Evolutionary conservation across 2,888 invertebrate species (phyloP), one percentile per base, ranked within the genome.

Genomic region (Tetrapedia diversipes): DNA sequence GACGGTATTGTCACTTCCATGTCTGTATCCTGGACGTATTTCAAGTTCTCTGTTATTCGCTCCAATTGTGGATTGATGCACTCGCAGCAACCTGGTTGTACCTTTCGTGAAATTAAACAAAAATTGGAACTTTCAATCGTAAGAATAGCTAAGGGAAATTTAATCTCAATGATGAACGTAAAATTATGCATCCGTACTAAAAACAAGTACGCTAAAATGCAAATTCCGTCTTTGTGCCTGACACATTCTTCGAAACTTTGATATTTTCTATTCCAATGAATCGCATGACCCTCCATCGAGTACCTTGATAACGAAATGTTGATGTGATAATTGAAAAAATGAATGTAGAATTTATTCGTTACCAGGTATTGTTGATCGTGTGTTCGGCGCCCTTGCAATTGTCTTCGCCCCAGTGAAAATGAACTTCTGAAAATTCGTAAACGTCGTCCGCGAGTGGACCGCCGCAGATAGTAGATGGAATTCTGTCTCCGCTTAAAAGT

Each of bases 231-330:
- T 59, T 74, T 84, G 37, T 89, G 84, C 14, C 86, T 87, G 11
- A 84, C 60, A 64, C 87, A 87, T 45, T 89, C 87, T 16, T 88
- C 84, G 22, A 86, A 79, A 0, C 75, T 77, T 0, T 41, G n/a
- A 64, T 90, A 90, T 64, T 88, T 90, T 66, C 84, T 65, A 43
- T 90, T 90, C 87, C 88, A 88, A 77, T 90, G 90, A 1, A 90
- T 78, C 4, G 72, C 79, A 22, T 90, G 90, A 4, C 86, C 79
- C 73, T 90, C 90, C 89, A 90, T 88, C 0, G 90, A 89, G 69
- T 81, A 90, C 88, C 90, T 90, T 29, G 0, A 0, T 29, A 29
- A 29, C 10, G 3, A 22, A 51, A 29, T 37, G n/a, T 54, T 14
- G 22, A 2, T 8, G 1, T 11, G 22, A 56, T 7, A 14, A 67